Evolutionary conservation across 1,140 invertebrate species (phyloP).

Genomic region (Polypedilum vanderplanki): DNA sequence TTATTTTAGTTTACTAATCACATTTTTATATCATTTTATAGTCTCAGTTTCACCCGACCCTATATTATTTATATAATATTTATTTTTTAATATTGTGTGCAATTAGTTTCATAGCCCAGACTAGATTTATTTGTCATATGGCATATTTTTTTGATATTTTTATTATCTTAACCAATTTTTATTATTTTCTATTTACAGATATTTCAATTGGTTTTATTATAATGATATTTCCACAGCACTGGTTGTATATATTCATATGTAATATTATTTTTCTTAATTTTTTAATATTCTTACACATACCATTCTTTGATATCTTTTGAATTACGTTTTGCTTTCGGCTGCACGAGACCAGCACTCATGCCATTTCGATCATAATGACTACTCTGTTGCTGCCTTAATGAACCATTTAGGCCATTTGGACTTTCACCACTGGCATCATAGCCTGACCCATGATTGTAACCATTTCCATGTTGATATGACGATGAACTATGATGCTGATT

Average conservation of each 20-base stretch:
- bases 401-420: slow-evolving; percentile 34
- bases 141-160: background rate
- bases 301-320: slow-evolving; percentile 88
- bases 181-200: background rate
- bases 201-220: slow-evolving; percentile 10
- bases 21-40: background rate
- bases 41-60: background rate
- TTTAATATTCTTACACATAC: slow-evolving; percentile 64
- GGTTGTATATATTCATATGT: background rate
- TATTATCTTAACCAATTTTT: background rate
- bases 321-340: slow-evolving; percentile 60
- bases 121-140: background rate
- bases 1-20: slow-evolving; percentile 1
- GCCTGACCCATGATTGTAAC: slow-evolving; percentile 33
- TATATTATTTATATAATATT: no score
- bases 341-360: slow-evolving; percentile 43
- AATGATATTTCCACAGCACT: slow-evolving; percentile 26
- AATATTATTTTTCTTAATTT: background rate
- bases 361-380: slow-evolving; percentile 33
- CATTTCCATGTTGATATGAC: slow-evolving; percentile 32
- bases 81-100: background rate
- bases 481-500: slow-evolving; percentile 30
- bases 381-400: slow-evolving; percentile 34
- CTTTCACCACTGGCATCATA: slow-evolving; percentile 32
- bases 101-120: background rate